phyloP scores from a whole-genome alignment of 2,113 vertebrate genomes.

The Pseudolaguvia tuberculata region DNA sequence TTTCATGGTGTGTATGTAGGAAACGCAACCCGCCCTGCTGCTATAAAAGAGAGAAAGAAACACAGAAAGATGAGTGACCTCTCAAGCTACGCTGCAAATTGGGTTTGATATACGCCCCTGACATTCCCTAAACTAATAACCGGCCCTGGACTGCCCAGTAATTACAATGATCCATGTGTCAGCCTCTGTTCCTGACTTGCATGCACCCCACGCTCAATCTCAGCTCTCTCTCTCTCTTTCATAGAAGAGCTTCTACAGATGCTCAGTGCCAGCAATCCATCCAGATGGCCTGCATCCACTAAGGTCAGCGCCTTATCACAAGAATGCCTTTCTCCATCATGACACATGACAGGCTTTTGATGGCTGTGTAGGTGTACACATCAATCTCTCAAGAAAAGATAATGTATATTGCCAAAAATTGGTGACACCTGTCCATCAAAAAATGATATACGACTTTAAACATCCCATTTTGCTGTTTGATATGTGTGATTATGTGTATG shows the following conservation, averaged over 20 bases:
- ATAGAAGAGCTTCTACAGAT: constrained; percentile 38
- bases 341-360: background rate
- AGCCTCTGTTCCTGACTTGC: constrained; percentile 16
- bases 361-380: background rate
- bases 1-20: background rate
- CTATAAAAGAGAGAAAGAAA: constrained; percentile 39
- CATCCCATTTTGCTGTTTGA: no score
- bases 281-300: constrained; percentile 37
- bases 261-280: constrained; percentile 42
- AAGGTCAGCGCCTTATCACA: constrained; percentile 37
- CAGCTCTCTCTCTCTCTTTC: constrained; percentile 34
- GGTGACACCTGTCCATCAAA: no score
- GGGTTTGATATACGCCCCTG: constrained; percentile 75
- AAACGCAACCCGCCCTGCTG: constrained; percentile 15
- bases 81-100: constrained; percentile 61
- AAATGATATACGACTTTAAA: no score
- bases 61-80: constrained; percentile 62
- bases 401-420: no score
- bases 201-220: constrained; percentile 40
- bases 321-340: constrained; percentile 23
- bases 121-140: constrained; percentile 77
- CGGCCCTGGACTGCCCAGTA: constrained; percentile 64
- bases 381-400: background rate
- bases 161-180: constrained; percentile 68
- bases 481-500: no score